Base-by-base conservation (phyloP, 2,797 vertebrate genomes). In the Sebastes nivosus region DNA sequence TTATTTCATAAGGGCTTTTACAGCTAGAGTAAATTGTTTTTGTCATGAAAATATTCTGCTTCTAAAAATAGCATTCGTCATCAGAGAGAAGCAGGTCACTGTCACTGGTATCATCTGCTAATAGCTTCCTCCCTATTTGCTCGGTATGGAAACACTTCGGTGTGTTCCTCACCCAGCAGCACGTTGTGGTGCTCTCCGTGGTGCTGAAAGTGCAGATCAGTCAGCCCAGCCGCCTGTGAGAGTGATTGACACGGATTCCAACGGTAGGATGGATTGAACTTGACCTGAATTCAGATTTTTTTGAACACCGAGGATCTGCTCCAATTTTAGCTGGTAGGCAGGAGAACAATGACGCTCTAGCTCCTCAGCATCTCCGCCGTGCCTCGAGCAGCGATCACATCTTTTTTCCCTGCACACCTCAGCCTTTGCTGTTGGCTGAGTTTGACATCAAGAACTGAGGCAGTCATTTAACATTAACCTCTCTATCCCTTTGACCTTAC, bases 161-260 rank as follows among this genome's bases (percentile, higher is more conserved):
- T 34, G 54, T 30, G 79, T 79, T 82, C 29, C 83, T 91, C 82
- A 79, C 54, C 55, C n/a, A 80, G 75, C 78, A 74, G 42, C 24
- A 42, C 50, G 38, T 69, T 52, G 34, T 36, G 83, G 75, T 11
- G 83, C 92, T 95, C 82, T 95, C 94, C 90, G 1, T 90, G 94
- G 94, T 94, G 64, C 94, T 95, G 93, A 95, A 94, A 87, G 83
- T 80, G 83, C 83, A 89, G 84, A 85, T 91, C 83, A 82, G 80
- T 84, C 80, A 76, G 69, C 79, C 79, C 67, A 11, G 55, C 82
- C 79, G 80, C 64, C 78, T 71, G 30, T 32, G 75, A 81, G 79
- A 82, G 60, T 84, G 88, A 91, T 55, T 91, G 89, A 92, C 90
- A 88, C 65, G 76, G 87, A 89, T 88, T 82, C 77, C 59, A 90